These are phyloP conservation scores for Drosophila fungiperda DNA, from an alignment of 2,888 invertebrate genomes.

Conservation along the genomic window DNA sequence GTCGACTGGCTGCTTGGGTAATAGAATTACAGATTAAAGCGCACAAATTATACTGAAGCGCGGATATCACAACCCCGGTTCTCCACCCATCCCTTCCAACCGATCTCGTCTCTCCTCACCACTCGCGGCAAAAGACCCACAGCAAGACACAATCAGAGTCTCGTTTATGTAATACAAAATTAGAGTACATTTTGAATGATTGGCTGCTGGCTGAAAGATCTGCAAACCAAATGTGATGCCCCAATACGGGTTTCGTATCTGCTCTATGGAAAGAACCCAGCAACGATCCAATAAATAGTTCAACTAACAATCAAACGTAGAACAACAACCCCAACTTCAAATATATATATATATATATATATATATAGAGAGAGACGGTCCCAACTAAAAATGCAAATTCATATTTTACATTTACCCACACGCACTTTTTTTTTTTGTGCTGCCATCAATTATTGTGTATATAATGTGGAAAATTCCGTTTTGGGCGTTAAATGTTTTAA, in stretches of 20 bases:
- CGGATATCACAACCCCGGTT: conserved; percentile 60
- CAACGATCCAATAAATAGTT: conserved; percentile 34
- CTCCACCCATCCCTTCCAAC: conserved; percentile 5
- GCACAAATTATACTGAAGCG: conserved; percentile 78
- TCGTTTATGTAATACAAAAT: conserved; percentile 78
- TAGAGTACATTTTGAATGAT: conserved; percentile 79
- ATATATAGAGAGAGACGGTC: conserved; percentile 1
- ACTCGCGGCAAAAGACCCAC: conserved; percentile 46
- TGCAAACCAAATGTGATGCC: conserved; percentile 71
- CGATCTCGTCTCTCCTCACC: background rate
- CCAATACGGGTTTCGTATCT: conserved; percentile 37
- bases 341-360: background rate
- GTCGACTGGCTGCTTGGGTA: conserved; percentile 62
- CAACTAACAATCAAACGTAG: conserved; percentile 36
- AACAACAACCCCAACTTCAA: conserved; percentile 18
- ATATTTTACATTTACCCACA: conserved; percentile 39
- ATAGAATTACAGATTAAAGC: conserved; percentile 81
- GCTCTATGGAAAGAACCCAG: conserved; percentile 4
- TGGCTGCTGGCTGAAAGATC: conserved; percentile 57
- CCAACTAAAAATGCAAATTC: conserved; percentile 28
- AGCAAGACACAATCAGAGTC: conserved; percentile 27
- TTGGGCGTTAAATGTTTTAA: conserved; percentile 77
- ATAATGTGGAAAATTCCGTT: conserved; percentile 63
- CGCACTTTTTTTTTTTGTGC: conserved; percentile 38
- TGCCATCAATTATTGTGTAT: conserved; percentile 35